These are phyloP conservation scores for Callyntrura sp. DNA, from an alignment of 2,888 invertebrate species.

Conservation along the genomic window DNA sequence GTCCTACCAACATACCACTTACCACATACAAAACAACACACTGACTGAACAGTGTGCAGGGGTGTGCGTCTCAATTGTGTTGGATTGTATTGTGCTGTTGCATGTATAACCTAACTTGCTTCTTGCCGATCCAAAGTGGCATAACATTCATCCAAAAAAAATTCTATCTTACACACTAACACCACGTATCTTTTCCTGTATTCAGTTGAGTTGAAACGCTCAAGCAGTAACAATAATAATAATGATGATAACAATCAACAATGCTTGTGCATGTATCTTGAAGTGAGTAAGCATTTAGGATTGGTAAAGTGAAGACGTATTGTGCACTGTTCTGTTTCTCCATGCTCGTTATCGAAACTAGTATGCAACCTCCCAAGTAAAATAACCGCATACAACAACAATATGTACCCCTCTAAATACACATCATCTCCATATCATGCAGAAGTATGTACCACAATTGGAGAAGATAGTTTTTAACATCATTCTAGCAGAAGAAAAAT, in stretches of 20 bases:
- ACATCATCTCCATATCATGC: neutral
- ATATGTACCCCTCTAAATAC: conserved; percentile 8
- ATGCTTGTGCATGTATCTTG: conserved; percentile 14
- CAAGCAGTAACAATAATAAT: conserved; percentile 24
- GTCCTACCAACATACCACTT: neutral
- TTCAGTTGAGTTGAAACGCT: conserved; percentile 13
- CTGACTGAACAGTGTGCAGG: neutral
- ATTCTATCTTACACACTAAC: conserved; percentile 5
- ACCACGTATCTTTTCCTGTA: neutral
- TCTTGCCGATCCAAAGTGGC: conserved; percentile 32
- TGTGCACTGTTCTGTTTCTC: neutral
- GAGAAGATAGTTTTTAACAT: too few species aligned
- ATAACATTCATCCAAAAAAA: conserved; percentile 31
- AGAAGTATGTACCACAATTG: neutral
- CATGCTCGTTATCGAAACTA: neutral
- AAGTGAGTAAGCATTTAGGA: neutral
- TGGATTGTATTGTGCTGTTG: neutral
- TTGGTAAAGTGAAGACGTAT: conserved; percentile 22
- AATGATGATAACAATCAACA: conserved; percentile 57
- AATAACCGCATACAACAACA: conserved; percentile 41
- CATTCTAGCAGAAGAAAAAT: neutral
- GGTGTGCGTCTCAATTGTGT: neutral
- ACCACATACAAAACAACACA: neutral
- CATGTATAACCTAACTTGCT: conserved; percentile 17
- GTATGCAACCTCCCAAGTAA: neutral